Evolutionary conservation across 2,888 invertebrate genomes (phyloP).

Genomic region (Rotaria magnacalcarata): DNA sequence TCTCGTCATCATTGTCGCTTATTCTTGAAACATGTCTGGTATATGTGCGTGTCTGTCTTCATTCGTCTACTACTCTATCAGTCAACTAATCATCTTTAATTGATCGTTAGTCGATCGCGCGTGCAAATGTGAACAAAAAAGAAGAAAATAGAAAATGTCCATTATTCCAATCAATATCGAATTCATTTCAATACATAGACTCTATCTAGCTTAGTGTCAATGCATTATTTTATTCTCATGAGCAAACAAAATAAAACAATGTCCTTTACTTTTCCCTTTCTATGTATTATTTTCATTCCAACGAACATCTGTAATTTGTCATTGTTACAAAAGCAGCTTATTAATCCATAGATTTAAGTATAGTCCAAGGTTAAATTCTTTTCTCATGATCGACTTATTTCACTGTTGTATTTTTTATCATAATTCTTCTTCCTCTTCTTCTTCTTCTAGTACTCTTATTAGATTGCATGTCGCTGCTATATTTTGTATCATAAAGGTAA

Average conservation of each 20-base stretch:
- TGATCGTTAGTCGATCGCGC: background rate
- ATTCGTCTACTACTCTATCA: background rate
- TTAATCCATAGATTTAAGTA: constrained; percentile 4
- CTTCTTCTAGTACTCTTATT: no score
- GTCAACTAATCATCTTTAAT: constrained; percentile 18
- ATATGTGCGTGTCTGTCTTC: background rate
- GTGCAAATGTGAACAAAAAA: background rate
- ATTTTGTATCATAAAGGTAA: background rate
- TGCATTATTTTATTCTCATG: constrained; percentile 8
- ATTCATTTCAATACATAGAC: background rate
- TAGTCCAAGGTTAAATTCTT: constrained; percentile 2
- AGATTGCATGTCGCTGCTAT: background rate
- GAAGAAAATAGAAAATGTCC: background rate
- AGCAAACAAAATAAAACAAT: background rate
- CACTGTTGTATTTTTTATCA: background rate
- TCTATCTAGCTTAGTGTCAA: background rate
- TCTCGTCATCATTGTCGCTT: background rate
- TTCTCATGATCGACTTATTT: background rate
- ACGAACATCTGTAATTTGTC: background rate
- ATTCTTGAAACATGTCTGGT: background rate
- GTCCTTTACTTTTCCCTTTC: background rate
- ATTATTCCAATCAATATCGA: background rate
- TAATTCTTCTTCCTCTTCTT: constrained; percentile 6
- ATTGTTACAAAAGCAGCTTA: background rate
- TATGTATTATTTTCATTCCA: background rate